These are phyloP conservation scores for Phoxinus phoxinus DNA, from an alignment of 2,113 vertebrate genomes.

Conservation along the genomic window DNA sequence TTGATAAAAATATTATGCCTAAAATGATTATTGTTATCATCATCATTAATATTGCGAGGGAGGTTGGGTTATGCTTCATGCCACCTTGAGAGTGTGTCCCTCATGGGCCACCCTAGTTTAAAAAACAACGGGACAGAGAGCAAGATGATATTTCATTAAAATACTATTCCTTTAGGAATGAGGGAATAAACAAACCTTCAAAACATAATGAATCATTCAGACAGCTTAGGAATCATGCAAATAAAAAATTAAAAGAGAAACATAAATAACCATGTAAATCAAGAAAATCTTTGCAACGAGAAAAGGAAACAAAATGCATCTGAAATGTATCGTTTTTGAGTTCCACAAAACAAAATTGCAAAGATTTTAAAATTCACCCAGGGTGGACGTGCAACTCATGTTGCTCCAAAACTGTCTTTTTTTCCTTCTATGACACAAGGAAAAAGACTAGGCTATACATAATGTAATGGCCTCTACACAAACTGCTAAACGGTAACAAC, in stretches of 20 bases:
- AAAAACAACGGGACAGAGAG: neutral
- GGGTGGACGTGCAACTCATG: neutral
- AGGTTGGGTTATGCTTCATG: too few relatives aligned
- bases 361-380: neutral
- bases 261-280: neutral
- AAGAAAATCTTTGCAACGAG: neutral
- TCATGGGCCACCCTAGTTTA: too few relatives aligned
- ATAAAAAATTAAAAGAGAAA: neutral
- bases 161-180: conserved; percentile 29
- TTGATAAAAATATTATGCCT: neutral
- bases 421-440: neutral
- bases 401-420: neutral
- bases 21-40: too few relatives aligned
- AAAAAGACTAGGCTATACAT: neutral
- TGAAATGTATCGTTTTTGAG: neutral
- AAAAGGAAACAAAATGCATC: neutral
- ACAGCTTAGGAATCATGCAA: conserved; percentile 5
- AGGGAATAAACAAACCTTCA: conserved; percentile 12
- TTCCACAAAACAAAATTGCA: neutral
- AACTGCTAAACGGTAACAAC: neutral
- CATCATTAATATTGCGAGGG: too few relatives aligned
- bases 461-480: neutral
- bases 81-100: too few relatives aligned
- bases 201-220: conserved; percentile 24
- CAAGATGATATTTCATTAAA: conserved; percentile 43